phyloP scores from a whole-genome alignment of 2,113 vertebrate species.

The Siniperca knerii region DNA sequence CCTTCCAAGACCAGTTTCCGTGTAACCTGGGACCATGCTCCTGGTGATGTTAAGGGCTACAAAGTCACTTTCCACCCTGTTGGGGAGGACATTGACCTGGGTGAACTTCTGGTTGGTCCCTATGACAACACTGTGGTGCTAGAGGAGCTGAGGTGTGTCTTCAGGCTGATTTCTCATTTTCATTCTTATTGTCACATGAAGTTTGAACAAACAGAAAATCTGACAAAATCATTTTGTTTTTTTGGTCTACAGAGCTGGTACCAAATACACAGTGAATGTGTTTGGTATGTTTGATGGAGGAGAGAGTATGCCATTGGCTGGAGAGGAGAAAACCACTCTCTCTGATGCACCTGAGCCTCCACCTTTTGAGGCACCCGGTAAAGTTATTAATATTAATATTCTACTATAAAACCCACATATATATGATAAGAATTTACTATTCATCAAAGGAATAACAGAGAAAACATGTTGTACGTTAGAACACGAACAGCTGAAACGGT shows the following conservation, averaged over 20 bases:
- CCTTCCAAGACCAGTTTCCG: constrained; percentile 95
- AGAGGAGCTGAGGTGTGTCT: constrained; percentile 93
- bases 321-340: constrained; percentile 97
- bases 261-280: constrained; percentile 96
- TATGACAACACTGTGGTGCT: constrained; percentile 98
- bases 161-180: neutral
- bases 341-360: constrained; percentile 86
- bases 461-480: neutral
- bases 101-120: constrained; percentile 91
- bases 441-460: neutral
- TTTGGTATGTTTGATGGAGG: constrained; percentile 98
- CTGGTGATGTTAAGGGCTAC: constrained; percentile 93
- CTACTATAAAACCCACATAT: neutral
- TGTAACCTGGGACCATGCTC: constrained; percentile 96
- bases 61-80: constrained; percentile 94
- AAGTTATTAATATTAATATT: constrained; percentile 23
- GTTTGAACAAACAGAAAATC: neutral
- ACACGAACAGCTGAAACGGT: neutral
- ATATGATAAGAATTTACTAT: neutral
- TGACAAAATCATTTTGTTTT: neutral
- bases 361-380: constrained; percentile 73
- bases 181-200: neutral
- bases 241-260: constrained; percentile 88
- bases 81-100: constrained; percentile 87
- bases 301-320: constrained; percentile 93